Conservation (phyloP, 2,113 vertebrate species). For the Parus major region DNA sequence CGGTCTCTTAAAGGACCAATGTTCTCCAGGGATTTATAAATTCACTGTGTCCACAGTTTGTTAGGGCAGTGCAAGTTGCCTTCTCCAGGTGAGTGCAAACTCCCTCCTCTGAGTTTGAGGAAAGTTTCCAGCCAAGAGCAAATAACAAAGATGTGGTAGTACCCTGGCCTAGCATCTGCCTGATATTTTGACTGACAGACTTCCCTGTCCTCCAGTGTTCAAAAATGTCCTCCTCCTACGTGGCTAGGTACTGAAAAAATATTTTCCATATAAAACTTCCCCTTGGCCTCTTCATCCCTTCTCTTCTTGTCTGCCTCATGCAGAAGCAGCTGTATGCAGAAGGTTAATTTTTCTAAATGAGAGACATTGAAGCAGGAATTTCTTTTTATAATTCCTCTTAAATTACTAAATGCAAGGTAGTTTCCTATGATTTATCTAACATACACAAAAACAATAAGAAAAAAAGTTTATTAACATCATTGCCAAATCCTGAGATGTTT, state of each 20-base stretch:
- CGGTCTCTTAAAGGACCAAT: rapidly evolving
- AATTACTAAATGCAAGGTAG: background rate
- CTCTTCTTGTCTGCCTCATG: background rate
- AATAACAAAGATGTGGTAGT: background rate
- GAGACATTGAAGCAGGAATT: background rate
- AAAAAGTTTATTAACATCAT: background rate
- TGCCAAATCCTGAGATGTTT: background rate
- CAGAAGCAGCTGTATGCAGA: background rate
- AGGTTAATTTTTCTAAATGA: background rate
- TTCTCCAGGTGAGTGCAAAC: background rate
- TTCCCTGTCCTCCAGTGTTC: background rate
- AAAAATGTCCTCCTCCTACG: background rate
- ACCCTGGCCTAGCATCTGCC: background rate
- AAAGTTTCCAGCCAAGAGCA: background rate
- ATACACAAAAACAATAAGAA: background rate
- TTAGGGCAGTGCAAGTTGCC: background rate
- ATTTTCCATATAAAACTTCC: background rate
- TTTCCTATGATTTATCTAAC: background rate
- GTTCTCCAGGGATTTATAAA: background rate
- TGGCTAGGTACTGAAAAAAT: background rate
- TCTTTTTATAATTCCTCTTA: background rate
- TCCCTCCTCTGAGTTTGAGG: background rate
- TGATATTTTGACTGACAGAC: background rate
- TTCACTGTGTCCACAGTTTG: rapidly evolving
- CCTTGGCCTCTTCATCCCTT: background rate